Percentiles rank a stretch among this genome's conserved stretches.
Evolutionary conservation across 2,113 vertebrate genomes (phyloP).

Genomic region (Drymodes brunneopygia): DNA sequence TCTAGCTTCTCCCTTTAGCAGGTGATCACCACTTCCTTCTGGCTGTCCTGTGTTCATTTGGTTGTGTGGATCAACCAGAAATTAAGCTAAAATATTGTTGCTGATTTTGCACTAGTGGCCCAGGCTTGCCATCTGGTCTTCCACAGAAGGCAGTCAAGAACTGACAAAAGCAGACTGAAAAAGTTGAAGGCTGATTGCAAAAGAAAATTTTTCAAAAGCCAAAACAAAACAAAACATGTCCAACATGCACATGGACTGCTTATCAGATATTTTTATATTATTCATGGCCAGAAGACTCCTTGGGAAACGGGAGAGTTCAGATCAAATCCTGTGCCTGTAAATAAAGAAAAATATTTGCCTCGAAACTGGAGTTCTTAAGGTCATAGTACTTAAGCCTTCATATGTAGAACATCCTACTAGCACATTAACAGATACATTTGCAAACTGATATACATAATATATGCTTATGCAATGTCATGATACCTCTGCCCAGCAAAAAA

Average conservation of each 20-base stretch:
- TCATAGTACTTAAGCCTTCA: rapidly evolving
- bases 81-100: neutral
- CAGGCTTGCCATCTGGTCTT: neutral
- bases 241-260: rapidly evolving
- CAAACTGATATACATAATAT: neutral
- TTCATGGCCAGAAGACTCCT: neutral
- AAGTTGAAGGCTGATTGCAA: neutral
- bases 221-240: neutral
- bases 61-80: neutral
- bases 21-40: neutral
- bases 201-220: neutral
- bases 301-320: neutral
- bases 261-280: neutral
- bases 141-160: neutral
- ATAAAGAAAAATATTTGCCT: neutral
- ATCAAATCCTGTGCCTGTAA: neutral
- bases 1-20: neutral
- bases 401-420: neutral
- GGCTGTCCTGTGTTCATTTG: neutral
- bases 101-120: neutral
- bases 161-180: neutral
- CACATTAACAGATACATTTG: neutral
- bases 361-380: neutral
- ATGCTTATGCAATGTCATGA: neutral
- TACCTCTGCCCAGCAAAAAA: neutral